Base-by-base conservation (phyloP, 1,140 invertebrate species). In the Drosophila repleta region DNA sequence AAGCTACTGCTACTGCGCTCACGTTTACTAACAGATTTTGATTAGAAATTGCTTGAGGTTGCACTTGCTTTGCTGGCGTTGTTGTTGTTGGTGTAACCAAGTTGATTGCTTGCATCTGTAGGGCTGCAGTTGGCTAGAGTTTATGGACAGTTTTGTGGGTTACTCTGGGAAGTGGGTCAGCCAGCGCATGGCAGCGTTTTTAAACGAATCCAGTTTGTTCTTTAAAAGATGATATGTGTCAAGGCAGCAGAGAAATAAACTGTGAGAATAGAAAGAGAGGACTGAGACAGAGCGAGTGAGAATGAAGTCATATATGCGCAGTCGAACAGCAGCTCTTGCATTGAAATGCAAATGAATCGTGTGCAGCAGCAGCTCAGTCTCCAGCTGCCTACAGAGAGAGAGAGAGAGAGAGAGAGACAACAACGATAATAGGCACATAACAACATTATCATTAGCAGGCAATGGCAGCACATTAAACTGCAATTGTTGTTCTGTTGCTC, bases 401-500 rank as follows among this genome's bases (percentile, higher is more conserved):
- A 52, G n/a, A n/a, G n/a, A n/a, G n/a, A n/a, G n/a, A n/a, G n/a
- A 26, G 41, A 58, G 62, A 62, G 53, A 79, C 79, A 74, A 74
- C 77, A 65, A 39, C 18, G 57, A 81, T 87, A 84, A 87, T 85
- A 70, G 82, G 82, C 77, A 76, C 82, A 78, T 81, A 85, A 85
- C 74, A 85, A 87, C 78, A 87, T 87, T 87, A 85, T 87, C 81
- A 85, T 85, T 85, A 82, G 74, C 66, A 69, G 49, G 51, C 55
- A 63, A 43, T 63, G 49, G 55, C 52, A 80, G 73, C 69, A 77
- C 77, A 84, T 84, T 85, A 84, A 85, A 85, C 74, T 80, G 81
- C 81, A 84, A 85, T 60, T 72, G 63, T 60, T 60, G 57, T 79
- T 79, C 29, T 43, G 4, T 55, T 55, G 52, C 37, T 39, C 17